Percentiles rank a stretch among this genome's conserved stretches.
Conservation (phyloP, 2,888 invertebrate species). For the Eutolmus rufibarbis region DNA sequence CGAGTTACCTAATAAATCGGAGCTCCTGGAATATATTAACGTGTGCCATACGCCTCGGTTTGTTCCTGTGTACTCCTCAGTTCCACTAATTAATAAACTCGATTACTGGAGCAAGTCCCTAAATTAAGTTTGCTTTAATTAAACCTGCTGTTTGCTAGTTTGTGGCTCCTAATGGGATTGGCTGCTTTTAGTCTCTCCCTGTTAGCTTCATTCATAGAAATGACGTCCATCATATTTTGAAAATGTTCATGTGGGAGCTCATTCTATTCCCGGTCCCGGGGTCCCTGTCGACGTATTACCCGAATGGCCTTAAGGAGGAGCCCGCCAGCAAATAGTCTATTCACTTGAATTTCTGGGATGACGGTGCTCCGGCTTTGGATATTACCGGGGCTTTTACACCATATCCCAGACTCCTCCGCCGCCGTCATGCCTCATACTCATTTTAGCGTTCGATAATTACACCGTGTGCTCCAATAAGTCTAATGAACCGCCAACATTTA, state of each 20-base stretch:
- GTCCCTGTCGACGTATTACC: background rate
- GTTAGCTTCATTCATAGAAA: background rate
- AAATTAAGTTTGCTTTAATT: constrained; percentile 37
- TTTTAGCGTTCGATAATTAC: background rate
- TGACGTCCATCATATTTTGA: constrained; percentile 17
- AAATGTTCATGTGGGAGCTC: background rate
- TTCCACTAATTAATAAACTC: constrained; percentile 41
- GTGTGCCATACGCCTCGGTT: background rate
- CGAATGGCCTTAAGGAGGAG: background rate
- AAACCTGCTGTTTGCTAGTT: constrained; percentile 34
- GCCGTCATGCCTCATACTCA: background rate
- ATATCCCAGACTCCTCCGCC: background rate
- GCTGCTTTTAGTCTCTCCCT: background rate
- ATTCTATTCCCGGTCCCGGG: background rate
- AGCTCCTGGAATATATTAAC: constrained; percentile 34
- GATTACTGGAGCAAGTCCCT: constrained; percentile 30
- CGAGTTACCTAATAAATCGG: constrained; percentile 31
- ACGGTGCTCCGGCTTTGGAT: background rate
- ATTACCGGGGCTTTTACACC: background rate
- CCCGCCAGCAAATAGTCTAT: background rate
- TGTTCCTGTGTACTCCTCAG: constrained; percentile 8
- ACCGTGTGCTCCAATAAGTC: background rate
- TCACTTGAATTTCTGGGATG: background rate
- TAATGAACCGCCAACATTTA: background rate
- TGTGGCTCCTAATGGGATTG: constrained; percentile 36